These are phyloP conservation scores for Polypterus bichir DNA, from an alignment of 2,113 vertebrate genomes.

Conservation along the genomic window DNA sequence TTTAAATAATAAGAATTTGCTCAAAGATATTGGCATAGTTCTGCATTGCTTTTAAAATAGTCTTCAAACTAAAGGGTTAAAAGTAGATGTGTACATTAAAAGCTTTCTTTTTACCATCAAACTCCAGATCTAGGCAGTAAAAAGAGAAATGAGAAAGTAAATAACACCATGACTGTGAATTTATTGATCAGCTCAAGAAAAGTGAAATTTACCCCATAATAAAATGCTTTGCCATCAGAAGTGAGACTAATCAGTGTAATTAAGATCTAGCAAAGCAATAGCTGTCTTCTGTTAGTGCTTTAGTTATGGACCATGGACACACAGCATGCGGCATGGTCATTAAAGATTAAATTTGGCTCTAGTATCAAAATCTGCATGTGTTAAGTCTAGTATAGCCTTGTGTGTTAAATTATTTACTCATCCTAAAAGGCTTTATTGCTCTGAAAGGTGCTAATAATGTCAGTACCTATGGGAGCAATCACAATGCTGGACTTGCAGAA, in stretches of 20 bases:
- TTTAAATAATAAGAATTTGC: no score
- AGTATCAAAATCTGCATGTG: background rate
- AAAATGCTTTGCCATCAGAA: background rate
- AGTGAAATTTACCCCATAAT: constrained; percentile 7
- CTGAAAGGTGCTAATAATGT: background rate
- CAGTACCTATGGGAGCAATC: background rate
- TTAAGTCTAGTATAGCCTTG: background rate
- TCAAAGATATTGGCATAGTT: no score
- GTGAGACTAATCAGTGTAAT: background rate
- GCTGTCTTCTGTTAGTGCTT: background rate
- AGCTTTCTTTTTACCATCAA: background rate
- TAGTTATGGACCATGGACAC: background rate
- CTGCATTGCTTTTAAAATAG: background rate
- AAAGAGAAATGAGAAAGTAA: background rate
- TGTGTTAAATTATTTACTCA: background rate
- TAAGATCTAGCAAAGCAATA: background rate
- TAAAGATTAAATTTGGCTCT: background rate
- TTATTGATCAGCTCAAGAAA: background rate
- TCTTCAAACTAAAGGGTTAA: background rate
- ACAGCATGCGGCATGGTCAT: background rate
- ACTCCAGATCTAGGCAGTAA: constrained; percentile 1
- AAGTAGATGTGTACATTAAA: constrained; percentile 2
- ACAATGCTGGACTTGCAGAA: background rate
- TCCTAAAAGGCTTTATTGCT: background rate
- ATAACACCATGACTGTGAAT: constrained; percentile 1